These are phyloP conservation scores for Phylloscopus trochiloides DNA, from an alignment of 2,113 vertebrate genomes.

Conservation along the genomic window DNA sequence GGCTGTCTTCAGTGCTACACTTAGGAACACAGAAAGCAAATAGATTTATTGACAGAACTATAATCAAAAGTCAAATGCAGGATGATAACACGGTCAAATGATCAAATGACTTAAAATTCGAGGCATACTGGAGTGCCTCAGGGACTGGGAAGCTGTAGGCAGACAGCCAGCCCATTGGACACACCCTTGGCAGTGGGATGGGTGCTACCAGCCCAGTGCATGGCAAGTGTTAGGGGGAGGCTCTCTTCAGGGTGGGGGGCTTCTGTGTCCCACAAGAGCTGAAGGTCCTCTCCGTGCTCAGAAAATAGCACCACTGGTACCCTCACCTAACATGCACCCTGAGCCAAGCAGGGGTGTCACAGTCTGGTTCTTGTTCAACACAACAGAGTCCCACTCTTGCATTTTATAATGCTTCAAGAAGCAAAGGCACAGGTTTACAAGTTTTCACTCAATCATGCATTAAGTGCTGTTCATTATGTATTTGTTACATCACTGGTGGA, in stretches of 20 bases:
- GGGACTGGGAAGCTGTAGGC: not conserved
- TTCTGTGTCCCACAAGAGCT: not conserved
- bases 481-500: not conserved
- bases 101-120: slow-evolving; percentile 57
- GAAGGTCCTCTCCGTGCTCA: not conserved
- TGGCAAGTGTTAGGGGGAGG: not conserved
- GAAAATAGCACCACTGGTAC: not conserved
- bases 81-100: slow-evolving; percentile 32
- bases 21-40: slow-evolving; percentile 13
- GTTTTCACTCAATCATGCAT: not conserved
- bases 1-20: not conserved
- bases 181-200: rapidly evolving
- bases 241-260: not conserved
- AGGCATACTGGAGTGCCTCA: not conserved
- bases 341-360: too few relatives aligned
- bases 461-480: not conserved
- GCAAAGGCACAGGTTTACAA: not conserved
- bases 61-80: slow-evolving; percentile 48
- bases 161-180: rapidly evolving
- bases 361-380: not conserved
- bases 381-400: not conserved
- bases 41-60: slow-evolving; percentile 51
- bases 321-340: not conserved
- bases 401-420: not conserved
- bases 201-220: not conserved